Percentiles rank a stretch among this genome's conserved stretches.
phyloP scores from a whole-genome alignment of 2,797 vertebrate genomes.

The Phoebastria nigripes region DNA sequence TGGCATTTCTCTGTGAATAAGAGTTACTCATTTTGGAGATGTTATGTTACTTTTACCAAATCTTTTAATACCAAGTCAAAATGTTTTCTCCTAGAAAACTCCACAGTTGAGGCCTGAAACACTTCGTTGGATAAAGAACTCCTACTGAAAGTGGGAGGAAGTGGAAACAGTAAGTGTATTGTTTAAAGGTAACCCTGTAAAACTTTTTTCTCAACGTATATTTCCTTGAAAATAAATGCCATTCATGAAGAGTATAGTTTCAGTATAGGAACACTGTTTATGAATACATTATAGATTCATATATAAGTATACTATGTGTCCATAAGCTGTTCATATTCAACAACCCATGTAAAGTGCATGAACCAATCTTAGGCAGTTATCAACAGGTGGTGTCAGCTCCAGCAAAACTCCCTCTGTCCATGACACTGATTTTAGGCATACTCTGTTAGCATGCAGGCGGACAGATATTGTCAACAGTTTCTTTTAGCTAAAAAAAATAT shows the following conservation, averaged over 20 bases:
- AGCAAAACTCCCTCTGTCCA: neutral
- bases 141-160: neutral
- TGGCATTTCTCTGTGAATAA: conserved; percentile 21
- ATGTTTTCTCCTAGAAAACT: neutral
- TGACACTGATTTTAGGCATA: neutral
- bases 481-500: neutral
- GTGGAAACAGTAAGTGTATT: neutral
- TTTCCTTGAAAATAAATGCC: neutral
- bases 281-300: neutral
- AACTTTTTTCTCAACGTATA: neutral
- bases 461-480: neutral
- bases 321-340: neutral
- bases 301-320: neutral
- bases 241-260: neutral
- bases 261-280: neutral
- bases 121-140: neutral
- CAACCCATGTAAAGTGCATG: neutral
- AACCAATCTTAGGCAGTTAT: neutral
- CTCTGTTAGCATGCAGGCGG: neutral
- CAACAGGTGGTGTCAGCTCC: neutral
- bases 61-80: neutral
- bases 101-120: neutral
- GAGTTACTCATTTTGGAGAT: neutral
- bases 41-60: neutral
- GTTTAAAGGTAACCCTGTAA: neutral